phyloP scores from a whole-genome alignment of 2,113 vertebrate species.

The Bufo gargarizans region DNA sequence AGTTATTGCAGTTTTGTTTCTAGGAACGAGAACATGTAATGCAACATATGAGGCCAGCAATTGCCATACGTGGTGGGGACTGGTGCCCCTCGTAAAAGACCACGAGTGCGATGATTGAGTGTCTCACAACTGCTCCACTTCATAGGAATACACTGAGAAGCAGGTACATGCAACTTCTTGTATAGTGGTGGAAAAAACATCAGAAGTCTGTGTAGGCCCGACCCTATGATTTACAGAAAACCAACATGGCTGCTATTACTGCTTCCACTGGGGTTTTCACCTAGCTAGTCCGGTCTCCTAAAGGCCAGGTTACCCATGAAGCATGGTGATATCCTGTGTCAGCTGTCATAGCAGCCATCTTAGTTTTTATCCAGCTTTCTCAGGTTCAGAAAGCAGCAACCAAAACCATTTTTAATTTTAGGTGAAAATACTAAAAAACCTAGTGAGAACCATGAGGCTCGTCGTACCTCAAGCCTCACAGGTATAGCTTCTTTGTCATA shows the following conservation, averaged over 20 bases:
- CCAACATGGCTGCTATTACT: not conserved
- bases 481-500: not conserved
- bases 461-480: not conserved
- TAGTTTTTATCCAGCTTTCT: not conserved
- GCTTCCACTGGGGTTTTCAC: no score
- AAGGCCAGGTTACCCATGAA: no score
- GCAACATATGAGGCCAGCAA: not conserved
- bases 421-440: not conserved
- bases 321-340: no score
- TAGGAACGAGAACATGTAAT: not conserved
- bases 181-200: not conserved
- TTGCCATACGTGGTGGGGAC: not conserved
- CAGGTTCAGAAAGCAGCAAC: not conserved
- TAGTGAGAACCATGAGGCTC: not conserved
- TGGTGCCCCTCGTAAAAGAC: not conserved
- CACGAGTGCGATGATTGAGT: not conserved
- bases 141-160: not conserved
- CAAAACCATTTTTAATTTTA: not conserved
- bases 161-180: not conserved
- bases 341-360: no score
- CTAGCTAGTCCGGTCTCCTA: no score
- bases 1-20: conserved; percentile 24
- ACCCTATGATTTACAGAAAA: not conserved
- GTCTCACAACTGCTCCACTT: not conserved
- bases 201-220: not conserved